Evolutionary conservation across 1,140 invertebrate genomes (phyloP).

Genomic region (Limonius californicus): DNA sequence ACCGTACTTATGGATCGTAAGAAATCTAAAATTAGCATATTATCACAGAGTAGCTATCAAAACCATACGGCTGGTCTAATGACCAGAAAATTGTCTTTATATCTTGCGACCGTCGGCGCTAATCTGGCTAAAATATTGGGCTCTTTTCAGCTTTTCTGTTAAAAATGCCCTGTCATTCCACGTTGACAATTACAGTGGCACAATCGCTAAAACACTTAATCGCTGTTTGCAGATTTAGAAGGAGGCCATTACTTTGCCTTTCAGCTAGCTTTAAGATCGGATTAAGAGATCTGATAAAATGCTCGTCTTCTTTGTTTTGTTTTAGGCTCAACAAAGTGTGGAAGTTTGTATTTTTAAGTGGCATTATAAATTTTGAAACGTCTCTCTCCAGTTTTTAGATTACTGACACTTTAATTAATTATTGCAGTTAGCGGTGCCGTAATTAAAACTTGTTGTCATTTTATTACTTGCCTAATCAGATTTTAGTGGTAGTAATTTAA

Average conservation of each 20-base stretch:
- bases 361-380: constrained; percentile 3
- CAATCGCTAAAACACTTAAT: constrained; percentile 24
- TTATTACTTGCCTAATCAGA: not conserved
- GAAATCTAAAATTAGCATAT: too few species aligned
- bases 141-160: constrained; percentile 12
- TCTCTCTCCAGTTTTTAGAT: not conserved
- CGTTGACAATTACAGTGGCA: constrained; percentile 13
- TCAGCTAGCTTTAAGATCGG: constrained; percentile 20
- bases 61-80: not conserved
- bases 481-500: not conserved
- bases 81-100: not conserved
- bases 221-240: constrained; percentile 24
- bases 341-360: constrained; percentile 11
- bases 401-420: not conserved
- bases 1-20: too few species aligned
- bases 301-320: constrained; percentile 16
- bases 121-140: not conserved
- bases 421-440: not conserved
- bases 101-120: not conserved
- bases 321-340: constrained; percentile 11
- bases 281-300: constrained; percentile 24
- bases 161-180: constrained; percentile 18
- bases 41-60: too few species aligned
- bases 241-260: constrained; percentile 21
- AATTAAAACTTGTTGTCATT: not conserved